A percentile compares a stretch with the other conserved stretches of the same genome.
phyloP scores from a whole-genome alignment of 2,888 invertebrate species.

The Tenthredo livida region DNA sequence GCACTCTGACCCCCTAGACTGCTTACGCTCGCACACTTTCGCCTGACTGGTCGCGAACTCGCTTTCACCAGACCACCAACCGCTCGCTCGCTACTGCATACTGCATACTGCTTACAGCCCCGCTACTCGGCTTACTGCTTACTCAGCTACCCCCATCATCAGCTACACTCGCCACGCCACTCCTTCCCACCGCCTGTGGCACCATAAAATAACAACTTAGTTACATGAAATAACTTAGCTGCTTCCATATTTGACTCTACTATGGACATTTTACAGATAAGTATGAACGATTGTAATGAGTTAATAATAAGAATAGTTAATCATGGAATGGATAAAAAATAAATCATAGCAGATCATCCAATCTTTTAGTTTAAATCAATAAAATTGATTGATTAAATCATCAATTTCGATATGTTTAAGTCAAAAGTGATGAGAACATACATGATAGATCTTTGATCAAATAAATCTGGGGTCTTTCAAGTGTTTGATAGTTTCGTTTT shows the following conservation, averaged over 20 bases:
- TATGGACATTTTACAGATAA: conserved; percentile 25
- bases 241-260: conserved; percentile 64
- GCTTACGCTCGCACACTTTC: conserved; percentile 55
- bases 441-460: neutral
- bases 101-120: conserved; percentile 77
- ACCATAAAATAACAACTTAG: conserved; percentile 78
- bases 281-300: conserved; percentile 14
- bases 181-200: conserved; percentile 78
- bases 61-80: conserved; percentile 72
- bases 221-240: conserved; percentile 69
- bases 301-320: neutral
- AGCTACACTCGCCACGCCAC: conserved; percentile 77
- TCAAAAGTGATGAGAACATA: neutral
- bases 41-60: conserved; percentile 61
- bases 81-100: conserved; percentile 70
- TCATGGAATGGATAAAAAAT: neutral
- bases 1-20: conserved; percentile 64
- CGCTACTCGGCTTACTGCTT: conserved; percentile 73
- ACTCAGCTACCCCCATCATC: conserved; percentile 77
- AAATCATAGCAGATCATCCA: neutral
- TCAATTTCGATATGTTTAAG: neutral
- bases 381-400: neutral
- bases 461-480: neutral
- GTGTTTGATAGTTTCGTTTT: neutral
- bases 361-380: neutral